Evolutionary conservation across 2,113 vertebrate species (phyloP), one percentile per base, ranked within the genome.

Genomic region (Melospiza georgiana): DNA sequence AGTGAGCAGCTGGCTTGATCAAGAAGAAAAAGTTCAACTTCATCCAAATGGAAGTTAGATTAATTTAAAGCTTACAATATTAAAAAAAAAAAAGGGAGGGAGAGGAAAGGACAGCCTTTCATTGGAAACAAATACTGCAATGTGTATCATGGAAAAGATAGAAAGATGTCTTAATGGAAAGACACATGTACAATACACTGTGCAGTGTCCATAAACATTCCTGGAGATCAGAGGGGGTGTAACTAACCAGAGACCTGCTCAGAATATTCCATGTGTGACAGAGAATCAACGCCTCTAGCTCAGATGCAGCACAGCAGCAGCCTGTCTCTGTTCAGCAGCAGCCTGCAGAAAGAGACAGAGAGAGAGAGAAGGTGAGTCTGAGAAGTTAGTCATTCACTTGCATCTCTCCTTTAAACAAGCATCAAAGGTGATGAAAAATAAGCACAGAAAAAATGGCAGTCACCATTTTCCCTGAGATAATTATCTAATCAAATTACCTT

Each of bases 401-500:
- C 67, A 81, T 68, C 73, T 92, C 76, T 78, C n/a, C 78, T 91
- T 95, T 58, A 76, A 83, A 85, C 35, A 91, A 28, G 52, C 71
- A 87, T 85, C 82, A 95, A 54, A 95, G 84, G 51, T 52, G 54
- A 52, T 84, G 69, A 92, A 84, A 93, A 89, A 78, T 33, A 86
- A 90, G 84, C 79, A 76, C 37, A 67, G 43, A 35, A 58, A 58
- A 93, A 87, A 86, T 58, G 61, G 59, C 79, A 67, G 77, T 58
- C 15, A 1, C 72, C 65, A 61, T 93, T 74, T 93, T 41, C 67
- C 51, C 72, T 0, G 0, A 83, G 63, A 80, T 87, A 59, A 95
- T 93, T 71, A 90, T 71, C 33, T 93, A 80, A 65, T 79, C 46
- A 81, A 93, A 91, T 91, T 84, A 76, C 51, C 9, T 91, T 95